Conservation (phyloP, 2,888 invertebrate species). For the Watsonalla binaria region DNA sequence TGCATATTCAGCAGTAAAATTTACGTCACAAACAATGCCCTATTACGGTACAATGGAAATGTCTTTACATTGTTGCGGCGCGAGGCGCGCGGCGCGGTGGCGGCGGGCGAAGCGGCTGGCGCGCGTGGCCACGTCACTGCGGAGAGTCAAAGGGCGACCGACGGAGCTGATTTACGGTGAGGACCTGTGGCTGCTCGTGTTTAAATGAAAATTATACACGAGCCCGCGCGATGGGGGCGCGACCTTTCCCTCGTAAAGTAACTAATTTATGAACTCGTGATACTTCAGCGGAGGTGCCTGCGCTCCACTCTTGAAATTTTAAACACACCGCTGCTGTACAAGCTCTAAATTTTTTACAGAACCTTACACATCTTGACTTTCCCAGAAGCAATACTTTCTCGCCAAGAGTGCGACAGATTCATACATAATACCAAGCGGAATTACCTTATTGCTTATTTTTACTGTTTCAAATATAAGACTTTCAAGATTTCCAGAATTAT, state of each 20-base stretch:
- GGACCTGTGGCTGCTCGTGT: conserved; percentile 68
- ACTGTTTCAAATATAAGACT: too few species aligned
- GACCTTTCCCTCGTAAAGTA: conserved; percentile 69
- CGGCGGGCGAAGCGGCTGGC: conserved; percentile 21
- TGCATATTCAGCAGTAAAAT: conserved; percentile 74
- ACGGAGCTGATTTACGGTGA: conserved; percentile 64
- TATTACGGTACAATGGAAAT: conserved; percentile 73
- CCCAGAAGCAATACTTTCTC: conserved; percentile 34
- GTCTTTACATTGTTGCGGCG: conserved; percentile 70
- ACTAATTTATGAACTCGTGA: conserved; percentile 72
- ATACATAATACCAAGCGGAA: too few species aligned
- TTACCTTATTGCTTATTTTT: too few species aligned
- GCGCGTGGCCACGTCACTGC: conserved; percentile 22
- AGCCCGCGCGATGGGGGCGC: conserved; percentile 51
- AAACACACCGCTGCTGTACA: conserved; percentile 53
- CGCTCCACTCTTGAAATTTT: conserved; percentile 68
- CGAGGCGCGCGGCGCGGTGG: conserved; percentile 20
- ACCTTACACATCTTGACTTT: conserved; percentile 48
- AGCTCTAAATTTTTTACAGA: conserved; percentile 54
- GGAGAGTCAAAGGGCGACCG: conserved; percentile 50
- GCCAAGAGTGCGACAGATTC: conserved; percentile 8
- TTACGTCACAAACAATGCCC: conserved; percentile 74
- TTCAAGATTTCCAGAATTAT: too few species aligned
- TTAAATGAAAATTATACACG: conserved; percentile 74
- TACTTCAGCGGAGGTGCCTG: conserved; percentile 56